Evolutionary conservation across 2,888 invertebrate species (phyloP).

Genomic region (Ophion slaviceki): DNA sequence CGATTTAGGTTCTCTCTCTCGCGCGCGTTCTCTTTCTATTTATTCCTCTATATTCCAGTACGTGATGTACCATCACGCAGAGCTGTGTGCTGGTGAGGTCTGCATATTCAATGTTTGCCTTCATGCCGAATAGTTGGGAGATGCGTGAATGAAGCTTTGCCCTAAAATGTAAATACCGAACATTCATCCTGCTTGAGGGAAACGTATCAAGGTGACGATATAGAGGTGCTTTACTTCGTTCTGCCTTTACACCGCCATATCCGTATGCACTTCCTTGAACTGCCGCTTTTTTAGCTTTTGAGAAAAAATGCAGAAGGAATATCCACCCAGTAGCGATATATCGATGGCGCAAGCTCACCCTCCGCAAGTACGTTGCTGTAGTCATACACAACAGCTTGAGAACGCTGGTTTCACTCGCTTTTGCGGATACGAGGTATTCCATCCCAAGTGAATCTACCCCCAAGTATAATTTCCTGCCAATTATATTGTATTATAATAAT

Average conservation of each 20-base stretch:
- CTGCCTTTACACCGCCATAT: background rate
- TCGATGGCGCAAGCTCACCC: too few species aligned
- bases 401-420: too few species aligned
- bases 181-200: constrained; percentile 25
- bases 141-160: constrained; percentile 61
- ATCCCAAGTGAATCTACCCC: too few species aligned
- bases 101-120: constrained; percentile 70
- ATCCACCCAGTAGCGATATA: too few species aligned
- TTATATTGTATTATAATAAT: too few species aligned
- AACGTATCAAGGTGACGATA: constrained; percentile 13
- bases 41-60: constrained; percentile 29
- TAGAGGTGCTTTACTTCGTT: constrained; percentile 50
- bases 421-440: too few species aligned
- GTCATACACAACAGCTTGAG: too few species aligned
- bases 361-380: too few species aligned
- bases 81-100: constrained; percentile 53
- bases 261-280: background rate
- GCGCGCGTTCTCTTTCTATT: background rate
- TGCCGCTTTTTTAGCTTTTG: background rate
- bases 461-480: too few species aligned
- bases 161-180: constrained; percentile 64
- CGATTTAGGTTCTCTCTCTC: constrained; percentile 15
- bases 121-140: constrained; percentile 54
- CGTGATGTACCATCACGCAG: constrained; percentile 59
- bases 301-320: background rate